Conservation (phyloP, 2,888 invertebrate species). For the Isotomurus palustris region DNA sequence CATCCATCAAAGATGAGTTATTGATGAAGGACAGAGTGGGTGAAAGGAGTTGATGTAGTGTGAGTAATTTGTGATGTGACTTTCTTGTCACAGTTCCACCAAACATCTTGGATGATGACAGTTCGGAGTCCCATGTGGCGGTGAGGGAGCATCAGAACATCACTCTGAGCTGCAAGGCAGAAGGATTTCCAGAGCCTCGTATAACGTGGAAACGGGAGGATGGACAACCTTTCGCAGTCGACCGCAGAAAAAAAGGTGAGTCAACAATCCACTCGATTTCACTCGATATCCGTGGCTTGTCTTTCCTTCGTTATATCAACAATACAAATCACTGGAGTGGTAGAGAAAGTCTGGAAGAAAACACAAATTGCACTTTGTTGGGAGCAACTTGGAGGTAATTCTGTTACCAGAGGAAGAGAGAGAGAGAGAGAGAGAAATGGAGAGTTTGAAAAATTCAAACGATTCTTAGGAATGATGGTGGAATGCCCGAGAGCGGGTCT, state of each 20-base stretch:
- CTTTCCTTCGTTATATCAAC: background rate
- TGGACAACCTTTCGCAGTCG: conserved; percentile 77
- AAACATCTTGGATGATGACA: conserved; percentile 82
- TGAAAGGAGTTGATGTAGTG: conserved; percentile 9
- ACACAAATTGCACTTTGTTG: background rate
- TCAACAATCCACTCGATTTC: conserved; percentile 23
- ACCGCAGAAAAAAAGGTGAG: conserved; percentile 80
- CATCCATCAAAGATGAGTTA: background rate
- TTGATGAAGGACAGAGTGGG: conserved; percentile 3
- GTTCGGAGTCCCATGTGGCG: conserved; percentile 85
- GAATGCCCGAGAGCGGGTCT: no score
- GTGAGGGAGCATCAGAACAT: conserved; percentile 92
- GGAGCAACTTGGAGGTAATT: background rate
- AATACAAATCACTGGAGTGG: background rate
- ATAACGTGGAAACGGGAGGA: conserved; percentile 92
- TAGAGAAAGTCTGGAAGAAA: background rate
- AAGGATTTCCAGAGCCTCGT: conserved; percentile 85
- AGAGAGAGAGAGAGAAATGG: background rate
- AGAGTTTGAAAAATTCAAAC: no score
- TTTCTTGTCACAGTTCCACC: conserved; percentile 70
- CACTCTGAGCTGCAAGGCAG: conserved; percentile 73
- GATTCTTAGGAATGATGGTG: background rate
- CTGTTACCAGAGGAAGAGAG: background rate
- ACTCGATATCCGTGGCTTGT: background rate
- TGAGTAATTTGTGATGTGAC: conserved; percentile 10